Evolutionary conservation across 2,113 vertebrate genomes (phyloP).

Genomic region (Callipepla squamata): DNA sequence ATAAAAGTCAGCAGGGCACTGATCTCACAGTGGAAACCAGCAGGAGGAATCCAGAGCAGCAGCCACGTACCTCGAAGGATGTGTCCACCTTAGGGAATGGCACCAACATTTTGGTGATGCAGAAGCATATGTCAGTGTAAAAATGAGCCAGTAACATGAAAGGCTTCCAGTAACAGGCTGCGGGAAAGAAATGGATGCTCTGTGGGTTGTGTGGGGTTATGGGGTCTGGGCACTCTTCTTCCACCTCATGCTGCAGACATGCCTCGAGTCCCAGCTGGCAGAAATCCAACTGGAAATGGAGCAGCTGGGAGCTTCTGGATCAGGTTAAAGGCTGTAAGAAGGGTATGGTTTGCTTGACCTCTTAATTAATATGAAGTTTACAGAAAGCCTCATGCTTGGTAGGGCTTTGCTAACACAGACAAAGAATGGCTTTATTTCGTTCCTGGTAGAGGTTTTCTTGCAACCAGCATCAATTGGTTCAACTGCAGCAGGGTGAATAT

Average conservation of each 20-base stretch:
- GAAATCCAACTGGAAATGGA: background rate
- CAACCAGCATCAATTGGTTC: background rate
- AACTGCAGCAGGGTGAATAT: background rate
- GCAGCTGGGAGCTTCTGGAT: background rate
- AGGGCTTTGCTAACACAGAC: background rate
- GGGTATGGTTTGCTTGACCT: background rate
- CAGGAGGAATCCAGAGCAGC: background rate
- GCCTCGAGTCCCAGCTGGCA: background rate
- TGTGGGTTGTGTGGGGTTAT: background rate
- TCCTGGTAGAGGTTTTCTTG: background rate
- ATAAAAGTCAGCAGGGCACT: background rate
- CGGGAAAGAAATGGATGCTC: background rate
- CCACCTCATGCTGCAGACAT: fast-evolving
- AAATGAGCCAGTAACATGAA: background rate
- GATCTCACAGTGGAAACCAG: background rate
- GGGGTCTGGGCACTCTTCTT: background rate
- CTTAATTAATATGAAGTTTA: background rate
- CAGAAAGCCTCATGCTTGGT: background rate
- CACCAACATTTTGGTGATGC: background rate
- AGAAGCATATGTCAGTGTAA: background rate
- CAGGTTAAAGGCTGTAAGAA: background rate
- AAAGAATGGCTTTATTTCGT: background rate
- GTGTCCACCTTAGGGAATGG: background rate
- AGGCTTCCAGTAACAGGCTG: background rate
- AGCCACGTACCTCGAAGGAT: background rate